Conservation (phyloP, 2,888 invertebrate genomes). For the Morinoia aosen region DNA sequence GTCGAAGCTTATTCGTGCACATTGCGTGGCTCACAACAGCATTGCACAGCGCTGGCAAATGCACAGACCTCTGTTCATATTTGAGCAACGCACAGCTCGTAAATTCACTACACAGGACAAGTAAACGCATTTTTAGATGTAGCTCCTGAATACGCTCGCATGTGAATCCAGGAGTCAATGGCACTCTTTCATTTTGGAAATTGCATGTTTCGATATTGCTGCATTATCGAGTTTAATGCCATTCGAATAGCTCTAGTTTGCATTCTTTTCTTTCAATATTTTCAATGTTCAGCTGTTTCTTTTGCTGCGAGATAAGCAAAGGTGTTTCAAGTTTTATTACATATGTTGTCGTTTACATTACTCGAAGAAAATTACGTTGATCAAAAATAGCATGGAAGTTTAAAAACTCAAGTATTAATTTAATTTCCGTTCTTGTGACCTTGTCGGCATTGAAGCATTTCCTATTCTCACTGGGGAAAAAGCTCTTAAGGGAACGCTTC, state of each 20-base stretch:
- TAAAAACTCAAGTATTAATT: neutral
- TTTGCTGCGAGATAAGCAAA: neutral
- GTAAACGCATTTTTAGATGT: neutral
- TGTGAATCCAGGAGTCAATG: neutral
- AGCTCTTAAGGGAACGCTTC: neutral
- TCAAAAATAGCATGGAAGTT: neutral
- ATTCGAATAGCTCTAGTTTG: neutral
- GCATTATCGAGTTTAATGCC: neutral
- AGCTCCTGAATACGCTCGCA: neutral
- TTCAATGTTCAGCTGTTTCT: neutral
- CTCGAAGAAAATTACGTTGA: neutral
- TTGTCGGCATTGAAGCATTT: neutral
- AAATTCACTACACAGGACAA: neutral
- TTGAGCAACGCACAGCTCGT: neutral
- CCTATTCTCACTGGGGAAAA: neutral
- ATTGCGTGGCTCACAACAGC: neutral
- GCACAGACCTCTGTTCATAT: neutral
- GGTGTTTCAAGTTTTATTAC: neutral
- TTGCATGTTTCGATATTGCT: neutral
- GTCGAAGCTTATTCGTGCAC: neutral
- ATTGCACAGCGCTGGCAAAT: neutral
- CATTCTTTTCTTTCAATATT: too few species aligned
- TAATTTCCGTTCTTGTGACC: neutral
- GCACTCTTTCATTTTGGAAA: neutral
- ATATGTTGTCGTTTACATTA: neutral